Percentiles rank a stretch among this genome's conserved stretches.
Conservation (phyloP, 2,797 vertebrate species). For the Pteropus rufus region DNA sequence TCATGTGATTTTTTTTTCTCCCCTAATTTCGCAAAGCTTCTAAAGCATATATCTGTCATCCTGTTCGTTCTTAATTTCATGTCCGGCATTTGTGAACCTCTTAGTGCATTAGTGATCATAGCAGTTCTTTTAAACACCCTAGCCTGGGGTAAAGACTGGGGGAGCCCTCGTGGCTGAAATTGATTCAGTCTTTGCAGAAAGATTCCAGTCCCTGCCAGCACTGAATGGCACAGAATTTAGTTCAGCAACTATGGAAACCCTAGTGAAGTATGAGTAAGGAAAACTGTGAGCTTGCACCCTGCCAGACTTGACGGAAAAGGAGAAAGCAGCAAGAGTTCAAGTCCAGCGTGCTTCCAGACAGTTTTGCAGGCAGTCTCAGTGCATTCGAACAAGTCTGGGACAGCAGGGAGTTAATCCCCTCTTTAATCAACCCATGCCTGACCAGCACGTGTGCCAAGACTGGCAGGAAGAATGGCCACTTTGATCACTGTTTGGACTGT, state of each 20-base stretch:
- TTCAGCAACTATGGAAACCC: conserved; percentile 70
- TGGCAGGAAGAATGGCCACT: conserved; percentile 70
- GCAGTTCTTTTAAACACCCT: conserved; percentile 25
- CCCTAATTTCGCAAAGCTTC: not conserved
- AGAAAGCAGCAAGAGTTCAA: conserved; percentile 64
- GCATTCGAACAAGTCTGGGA: conserved; percentile 69
- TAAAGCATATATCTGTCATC: not conserved
- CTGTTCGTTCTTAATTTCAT: conserved; percentile 19
- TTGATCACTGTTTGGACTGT: conserved; percentile 77
- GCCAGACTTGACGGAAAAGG: conserved; percentile 62
- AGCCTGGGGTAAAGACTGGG: not conserved
- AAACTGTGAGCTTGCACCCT: conserved; percentile 24
- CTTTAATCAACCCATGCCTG: conserved; percentile 81
- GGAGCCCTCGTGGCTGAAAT: conserved; percentile 9
- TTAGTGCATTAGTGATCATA: not conserved
- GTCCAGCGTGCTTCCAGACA: conserved; percentile 59
- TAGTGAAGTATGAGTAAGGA: conserved; percentile 32
- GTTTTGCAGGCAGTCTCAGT: conserved; percentile 57
- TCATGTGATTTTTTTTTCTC: not conserved
- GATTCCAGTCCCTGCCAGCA: not conserved
- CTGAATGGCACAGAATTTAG: conserved; percentile 46
- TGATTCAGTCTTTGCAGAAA: conserved; percentile 4
- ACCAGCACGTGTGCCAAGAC: conserved; percentile 73
- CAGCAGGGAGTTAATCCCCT: conserved; percentile 82
- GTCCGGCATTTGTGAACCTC: not conserved